Evolutionary conservation across 1,140 invertebrate genomes (phyloP).

Genomic region (Colletes latitarsis): DNA sequence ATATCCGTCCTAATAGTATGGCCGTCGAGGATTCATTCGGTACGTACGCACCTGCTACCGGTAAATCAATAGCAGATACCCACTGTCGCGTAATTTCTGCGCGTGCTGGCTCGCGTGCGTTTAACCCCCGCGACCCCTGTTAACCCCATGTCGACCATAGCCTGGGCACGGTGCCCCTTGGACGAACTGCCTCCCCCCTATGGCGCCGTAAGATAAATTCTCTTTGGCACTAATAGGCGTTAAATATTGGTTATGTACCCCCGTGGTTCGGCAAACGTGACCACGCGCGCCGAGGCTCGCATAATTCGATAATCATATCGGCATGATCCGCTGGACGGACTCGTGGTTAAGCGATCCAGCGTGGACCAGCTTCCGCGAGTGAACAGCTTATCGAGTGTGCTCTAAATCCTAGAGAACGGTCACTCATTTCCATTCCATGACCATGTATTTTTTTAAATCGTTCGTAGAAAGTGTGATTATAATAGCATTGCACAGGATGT

Average conservation of each 20-base stretch:
- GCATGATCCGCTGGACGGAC: constrained; percentile 52
- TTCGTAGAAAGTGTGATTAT: too few relatives aligned
- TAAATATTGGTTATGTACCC: constrained; percentile 71
- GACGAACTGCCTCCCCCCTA: constrained; percentile 36
- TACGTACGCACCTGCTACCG: constrained; percentile 65
- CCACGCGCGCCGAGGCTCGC: constrained; percentile 26
- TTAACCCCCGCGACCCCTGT: constrained; percentile 7
- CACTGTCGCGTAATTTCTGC: constrained; percentile 65
- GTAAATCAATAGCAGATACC: constrained; percentile 72
- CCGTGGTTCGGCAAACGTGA: constrained; percentile 45
- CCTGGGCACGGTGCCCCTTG: constrained; percentile 1
- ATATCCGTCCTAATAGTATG: constrained; percentile 55
- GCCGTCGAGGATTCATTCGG: constrained; percentile 58
- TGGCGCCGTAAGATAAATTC: constrained; percentile 70
- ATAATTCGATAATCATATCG: constrained; percentile 66
- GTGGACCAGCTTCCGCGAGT: constrained; percentile 14
- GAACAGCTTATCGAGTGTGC: constrained; percentile 34
- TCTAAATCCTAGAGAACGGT: neutral
- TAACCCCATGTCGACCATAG: neutral
- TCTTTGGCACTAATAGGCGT: constrained; percentile 72
- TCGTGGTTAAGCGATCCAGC: constrained; percentile 33
- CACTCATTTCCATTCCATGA: neutral
- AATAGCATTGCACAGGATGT: too few relatives aligned
- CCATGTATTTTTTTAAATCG: too few relatives aligned
- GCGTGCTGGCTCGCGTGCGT: constrained; percentile 40